These are phyloP conservation scores for Conchocele bisecta DNA, from an alignment of 2,888 invertebrate species.

Conservation along the genomic window DNA sequence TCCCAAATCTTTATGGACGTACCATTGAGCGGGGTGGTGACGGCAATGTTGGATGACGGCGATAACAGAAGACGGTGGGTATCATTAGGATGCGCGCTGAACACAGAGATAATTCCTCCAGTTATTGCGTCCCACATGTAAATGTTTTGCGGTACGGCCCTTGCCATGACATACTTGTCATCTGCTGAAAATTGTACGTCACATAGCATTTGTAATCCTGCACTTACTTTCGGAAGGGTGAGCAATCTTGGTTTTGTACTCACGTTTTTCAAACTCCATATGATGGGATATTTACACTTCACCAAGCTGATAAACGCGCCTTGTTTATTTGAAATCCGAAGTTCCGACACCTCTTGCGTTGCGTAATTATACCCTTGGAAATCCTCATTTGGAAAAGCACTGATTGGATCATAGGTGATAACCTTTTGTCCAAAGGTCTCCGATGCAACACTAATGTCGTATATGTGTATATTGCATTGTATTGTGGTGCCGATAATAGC, in stretches of 20 bases:
- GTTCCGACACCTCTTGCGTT: conserved; percentile 54
- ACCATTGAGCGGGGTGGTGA: conserved; percentile 48
- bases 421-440: conserved; percentile 53
- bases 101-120: conserved; percentile 42
- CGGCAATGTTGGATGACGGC: conserved; percentile 16
- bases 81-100: conserved; percentile 48
- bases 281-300: conserved; percentile 53
- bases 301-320: conserved; percentile 50
- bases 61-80: conserved; percentile 38
- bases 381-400: conserved; percentile 36
- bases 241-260: conserved; percentile 50
- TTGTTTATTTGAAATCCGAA: conserved; percentile 46
- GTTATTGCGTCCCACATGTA: conserved; percentile 55
- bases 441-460: conserved; percentile 37
- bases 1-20: conserved; percentile 56
- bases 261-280: conserved; percentile 56
- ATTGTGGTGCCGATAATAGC: conserved; percentile 65
- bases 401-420: conserved; percentile 43
- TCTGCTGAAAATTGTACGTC: conserved; percentile 49
- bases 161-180: conserved; percentile 50
- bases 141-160: conserved; percentile 42
- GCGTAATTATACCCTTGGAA: conserved; percentile 40
- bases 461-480: conserved; percentile 65
- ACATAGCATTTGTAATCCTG: conserved; percentile 46
- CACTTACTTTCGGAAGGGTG: conserved; percentile 26